Evolutionary conservation across 2,797 vertebrate species (phyloP).

Genomic region (Rhincodon typus): DNA sequence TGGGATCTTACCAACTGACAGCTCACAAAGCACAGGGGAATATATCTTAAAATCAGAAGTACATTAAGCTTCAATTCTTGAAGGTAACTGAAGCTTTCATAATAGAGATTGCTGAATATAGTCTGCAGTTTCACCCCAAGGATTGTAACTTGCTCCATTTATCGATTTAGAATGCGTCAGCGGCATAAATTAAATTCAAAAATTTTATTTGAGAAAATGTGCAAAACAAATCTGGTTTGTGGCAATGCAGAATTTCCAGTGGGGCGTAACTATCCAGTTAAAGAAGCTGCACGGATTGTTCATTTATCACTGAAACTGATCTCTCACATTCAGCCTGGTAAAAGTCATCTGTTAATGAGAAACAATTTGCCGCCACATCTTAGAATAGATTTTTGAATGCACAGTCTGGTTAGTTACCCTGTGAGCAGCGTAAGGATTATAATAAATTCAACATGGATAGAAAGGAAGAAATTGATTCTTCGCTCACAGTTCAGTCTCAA

Average conservation of each 20-base stretch:
- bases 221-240: background rate
- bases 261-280: background rate
- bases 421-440: background rate
- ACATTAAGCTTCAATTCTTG: background rate
- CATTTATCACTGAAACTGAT: conserved; percentile 3
- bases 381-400: conserved; percentile 5
- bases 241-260: background rate
- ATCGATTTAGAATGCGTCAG: background rate
- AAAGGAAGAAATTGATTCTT: background rate
- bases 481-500: background rate
- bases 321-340: background rate
- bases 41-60: background rate
- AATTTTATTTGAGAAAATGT: background rate
- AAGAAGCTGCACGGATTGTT: background rate
- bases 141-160: background rate
- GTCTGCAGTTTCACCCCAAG: background rate
- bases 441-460: background rate
- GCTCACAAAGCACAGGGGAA: background rate
- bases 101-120: background rate
- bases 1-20: background rate
- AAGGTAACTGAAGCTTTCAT: background rate
- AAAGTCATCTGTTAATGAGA: background rate
- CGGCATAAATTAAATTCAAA: background rate
- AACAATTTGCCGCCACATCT: background rate
- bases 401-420: background rate